phyloP scores from a whole-genome alignment of 2,113 vertebrate genomes.

The Pholis gunnellus region DNA sequence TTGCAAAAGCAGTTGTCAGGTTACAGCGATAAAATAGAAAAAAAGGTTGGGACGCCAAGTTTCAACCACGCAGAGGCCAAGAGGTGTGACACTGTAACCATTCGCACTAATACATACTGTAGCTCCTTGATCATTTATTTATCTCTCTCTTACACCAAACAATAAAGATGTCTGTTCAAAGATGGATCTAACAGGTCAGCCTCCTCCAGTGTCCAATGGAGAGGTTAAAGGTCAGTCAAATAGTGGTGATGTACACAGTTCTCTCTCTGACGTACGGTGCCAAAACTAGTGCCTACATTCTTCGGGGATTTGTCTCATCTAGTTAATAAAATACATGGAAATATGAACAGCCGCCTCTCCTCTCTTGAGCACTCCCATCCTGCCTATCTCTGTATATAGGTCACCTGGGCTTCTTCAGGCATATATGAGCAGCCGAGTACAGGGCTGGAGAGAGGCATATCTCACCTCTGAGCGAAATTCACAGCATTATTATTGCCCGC shows the following conservation, averaged over 20 bases:
- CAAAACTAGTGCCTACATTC: conserved; percentile 51
- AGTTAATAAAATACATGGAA: conserved; percentile 70
- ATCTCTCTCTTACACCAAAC: conserved; percentile 3
- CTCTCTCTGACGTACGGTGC: conserved; percentile 16
- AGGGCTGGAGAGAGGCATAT: conserved; percentile 50
- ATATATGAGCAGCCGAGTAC: conserved; percentile 58
- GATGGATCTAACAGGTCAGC: conserved; percentile 3
- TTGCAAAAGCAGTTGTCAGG: conserved; percentile 89
- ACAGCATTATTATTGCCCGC: conserved; percentile 90
- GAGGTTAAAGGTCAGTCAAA: conserved; percentile 47
- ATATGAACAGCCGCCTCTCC: conserved; percentile 61
- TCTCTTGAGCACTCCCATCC: conserved; percentile 33
- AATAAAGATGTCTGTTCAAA: conserved; percentile 7
- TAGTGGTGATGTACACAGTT: conserved; percentile 41
- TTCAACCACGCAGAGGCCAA: conserved; percentile 67
- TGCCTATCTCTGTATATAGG: conserved; percentile 59
- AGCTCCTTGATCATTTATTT: conserved; percentile 25
- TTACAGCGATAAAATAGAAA: conserved; percentile 81
- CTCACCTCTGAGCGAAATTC: conserved; percentile 81
- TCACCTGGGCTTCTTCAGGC: conserved; percentile 66
- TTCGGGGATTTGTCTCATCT: conserved; percentile 61
- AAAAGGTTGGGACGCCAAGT: conserved; percentile 57
- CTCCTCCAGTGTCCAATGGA: conserved; percentile 1
- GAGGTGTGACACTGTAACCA: conserved; percentile 50
- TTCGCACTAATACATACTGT: background rate